phyloP scores from a whole-genome alignment of 2,797 vertebrate species.

The Scolopax rusticola region DNA sequence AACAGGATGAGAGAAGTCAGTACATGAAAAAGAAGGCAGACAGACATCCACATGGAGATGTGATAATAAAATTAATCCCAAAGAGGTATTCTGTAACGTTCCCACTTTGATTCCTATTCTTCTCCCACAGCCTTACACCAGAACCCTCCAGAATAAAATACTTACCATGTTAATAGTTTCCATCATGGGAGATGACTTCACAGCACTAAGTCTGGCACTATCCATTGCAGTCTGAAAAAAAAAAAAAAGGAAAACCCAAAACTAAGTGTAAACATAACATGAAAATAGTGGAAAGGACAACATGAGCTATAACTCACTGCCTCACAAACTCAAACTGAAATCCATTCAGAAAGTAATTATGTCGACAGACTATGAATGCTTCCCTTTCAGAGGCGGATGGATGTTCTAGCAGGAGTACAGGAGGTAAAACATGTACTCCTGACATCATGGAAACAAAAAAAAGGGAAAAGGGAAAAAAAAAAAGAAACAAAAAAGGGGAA shows the following conservation, averaged over 20 bases:
- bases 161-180: slow-evolving; percentile 97
- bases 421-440: not conserved
- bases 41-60: not conserved
- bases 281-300: not conserved
- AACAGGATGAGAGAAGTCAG: not conserved
- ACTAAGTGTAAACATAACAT: not conserved
- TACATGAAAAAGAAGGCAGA: not conserved
- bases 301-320: not conserved
- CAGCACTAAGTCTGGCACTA: slow-evolving; percentile 94
- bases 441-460: not conserved
- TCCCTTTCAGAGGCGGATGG: not conserved
- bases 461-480: fast-evolving
- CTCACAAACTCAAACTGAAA: not conserved
- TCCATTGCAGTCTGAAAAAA: slow-evolving; percentile 91
- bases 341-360: not conserved
- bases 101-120: not conserved
- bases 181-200: slow-evolving; percentile 99
- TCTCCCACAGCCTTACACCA: not conserved
- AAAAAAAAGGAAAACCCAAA: not conserved
- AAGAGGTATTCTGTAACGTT: not conserved
- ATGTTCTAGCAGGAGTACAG: not conserved
- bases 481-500: too few species aligned
- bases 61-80: not conserved
- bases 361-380: not conserved
- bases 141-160: not conserved